Conservation (phyloP, 1,140 invertebrate species). For the Lepidurus couesii region DNA sequence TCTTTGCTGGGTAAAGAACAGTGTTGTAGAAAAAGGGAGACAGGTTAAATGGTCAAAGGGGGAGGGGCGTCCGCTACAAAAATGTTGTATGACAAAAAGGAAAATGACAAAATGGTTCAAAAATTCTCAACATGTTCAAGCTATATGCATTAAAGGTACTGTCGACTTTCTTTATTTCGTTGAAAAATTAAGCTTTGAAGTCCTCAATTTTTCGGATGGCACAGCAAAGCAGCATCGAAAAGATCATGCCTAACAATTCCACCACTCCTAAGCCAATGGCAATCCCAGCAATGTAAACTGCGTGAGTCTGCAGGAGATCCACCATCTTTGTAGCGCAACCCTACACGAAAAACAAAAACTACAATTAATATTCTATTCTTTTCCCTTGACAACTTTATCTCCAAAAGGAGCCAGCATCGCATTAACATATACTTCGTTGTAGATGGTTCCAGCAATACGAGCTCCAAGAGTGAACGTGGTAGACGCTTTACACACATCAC, state of each 20-base stretch:
- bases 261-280: constrained; percentile 55
- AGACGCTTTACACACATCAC: constrained; percentile 46
- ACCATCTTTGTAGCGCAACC: constrained; percentile 67
- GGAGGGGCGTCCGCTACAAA: neutral
- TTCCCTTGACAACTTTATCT: constrained; percentile 34
- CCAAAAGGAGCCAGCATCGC: no score
- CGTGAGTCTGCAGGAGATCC: constrained; percentile 54
- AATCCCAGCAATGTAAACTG: constrained; percentile 55
- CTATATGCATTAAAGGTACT: constrained; percentile 13
- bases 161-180: constrained; percentile 21
- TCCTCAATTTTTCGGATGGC: constrained; percentile 59
- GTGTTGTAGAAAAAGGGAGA: neutral
- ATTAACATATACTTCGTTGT: constrained; percentile 51
- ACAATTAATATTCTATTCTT: constrained; percentile 36
- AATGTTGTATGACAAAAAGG: neutral
- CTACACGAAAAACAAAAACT: constrained; percentile 45
- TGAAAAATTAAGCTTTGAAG: constrained; percentile 59
- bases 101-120: neutral
- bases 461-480: constrained; percentile 49
- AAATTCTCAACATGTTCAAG: neutral
- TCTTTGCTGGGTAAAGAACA: neutral
- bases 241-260: constrained; percentile 68
- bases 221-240: constrained; percentile 70
- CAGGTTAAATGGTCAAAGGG: neutral
- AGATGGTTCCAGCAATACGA: constrained; percentile 48